These are phyloP conservation scores for Eremophila alpestris DNA, from an alignment of 2,797 vertebrate species.

Conservation along the genomic window DNA sequence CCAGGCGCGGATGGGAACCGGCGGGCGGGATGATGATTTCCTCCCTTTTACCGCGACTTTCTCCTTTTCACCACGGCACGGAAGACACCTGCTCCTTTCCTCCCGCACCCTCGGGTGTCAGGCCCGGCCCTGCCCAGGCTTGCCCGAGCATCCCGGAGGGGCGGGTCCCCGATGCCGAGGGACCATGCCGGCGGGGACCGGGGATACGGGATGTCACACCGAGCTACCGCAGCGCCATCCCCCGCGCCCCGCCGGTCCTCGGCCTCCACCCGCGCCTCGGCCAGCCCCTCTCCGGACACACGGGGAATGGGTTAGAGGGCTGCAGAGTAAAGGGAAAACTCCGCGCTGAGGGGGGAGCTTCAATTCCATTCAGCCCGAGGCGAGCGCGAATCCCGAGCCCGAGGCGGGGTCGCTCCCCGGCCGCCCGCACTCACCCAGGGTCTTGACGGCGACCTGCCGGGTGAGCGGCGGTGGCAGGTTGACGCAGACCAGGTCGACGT, in stretches of 20 bases:
- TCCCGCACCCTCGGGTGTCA: not conserved
- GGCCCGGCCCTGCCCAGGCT: not conserved
- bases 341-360: not conserved
- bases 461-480: conserved; percentile 97
- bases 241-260: not conserved
- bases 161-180: not conserved
- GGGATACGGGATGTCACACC: not conserved
- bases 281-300: not conserved
- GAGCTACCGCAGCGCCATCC: not conserved
- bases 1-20: not conserved
- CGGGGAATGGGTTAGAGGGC: rapidly evolving
- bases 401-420: not conserved
- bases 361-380: not conserved
- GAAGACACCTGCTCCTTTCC: not conserved
- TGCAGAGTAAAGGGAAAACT: not conserved
- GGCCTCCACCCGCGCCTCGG: not conserved
- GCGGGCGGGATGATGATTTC: not conserved
- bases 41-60: not conserved
- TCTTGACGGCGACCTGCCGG: conserved; percentile 95
- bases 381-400: not conserved
- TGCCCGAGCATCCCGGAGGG: not conserved
- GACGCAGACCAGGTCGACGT: conserved; percentile 96
- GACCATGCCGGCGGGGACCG: not conserved
- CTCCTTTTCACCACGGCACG: not conserved
- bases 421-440: conserved; percentile 84